A percentile compares a stretch with the other conserved stretches of the same genome.
Evolutionary conservation across 1,140 invertebrate genomes (phyloP).

Genomic region (Vanessa atalanta): DNA sequence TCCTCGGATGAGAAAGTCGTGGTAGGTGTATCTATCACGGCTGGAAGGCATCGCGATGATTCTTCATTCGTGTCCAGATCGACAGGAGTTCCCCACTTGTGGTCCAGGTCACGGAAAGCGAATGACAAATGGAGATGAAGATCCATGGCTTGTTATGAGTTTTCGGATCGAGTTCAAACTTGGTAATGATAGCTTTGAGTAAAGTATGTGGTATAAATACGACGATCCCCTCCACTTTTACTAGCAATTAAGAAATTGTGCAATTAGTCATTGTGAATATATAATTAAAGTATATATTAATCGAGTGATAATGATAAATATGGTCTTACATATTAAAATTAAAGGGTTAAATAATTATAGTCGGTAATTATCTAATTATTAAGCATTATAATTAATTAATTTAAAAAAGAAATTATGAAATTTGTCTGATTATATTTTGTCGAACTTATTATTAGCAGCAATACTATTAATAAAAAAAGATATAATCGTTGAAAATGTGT

Average conservation of each 20-base stretch:
- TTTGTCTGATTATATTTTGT: background rate
- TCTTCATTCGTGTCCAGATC: conserved; percentile 50
- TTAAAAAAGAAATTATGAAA: background rate
- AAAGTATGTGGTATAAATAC: background rate
- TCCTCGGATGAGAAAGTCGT: conserved; percentile 61
- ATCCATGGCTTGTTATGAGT: conserved; percentile 47
- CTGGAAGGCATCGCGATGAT: conserved; percentile 40
- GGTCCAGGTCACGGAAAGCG: conserved; percentile 55
- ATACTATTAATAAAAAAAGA: too few species aligned
- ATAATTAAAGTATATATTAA: background rate
- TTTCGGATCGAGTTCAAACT: background rate
- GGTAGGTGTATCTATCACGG: conserved; percentile 43
- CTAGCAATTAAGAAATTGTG: conserved; percentile 1
- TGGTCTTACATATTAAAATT: background rate
- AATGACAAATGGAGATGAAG: conserved; percentile 56
- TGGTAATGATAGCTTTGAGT: background rate
- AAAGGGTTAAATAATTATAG: background rate
- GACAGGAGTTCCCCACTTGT: conserved; percentile 57
- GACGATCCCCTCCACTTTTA: background rate
- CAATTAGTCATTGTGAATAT: background rate
- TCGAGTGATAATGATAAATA: background rate
- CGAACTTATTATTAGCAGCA: background rate
- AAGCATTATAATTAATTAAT: background rate
- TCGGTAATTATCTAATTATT: background rate
- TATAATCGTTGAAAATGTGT: too few species aligned